Conservation (phyloP, 2,797 vertebrate species). For the Sebastes baramenuke region DNA sequence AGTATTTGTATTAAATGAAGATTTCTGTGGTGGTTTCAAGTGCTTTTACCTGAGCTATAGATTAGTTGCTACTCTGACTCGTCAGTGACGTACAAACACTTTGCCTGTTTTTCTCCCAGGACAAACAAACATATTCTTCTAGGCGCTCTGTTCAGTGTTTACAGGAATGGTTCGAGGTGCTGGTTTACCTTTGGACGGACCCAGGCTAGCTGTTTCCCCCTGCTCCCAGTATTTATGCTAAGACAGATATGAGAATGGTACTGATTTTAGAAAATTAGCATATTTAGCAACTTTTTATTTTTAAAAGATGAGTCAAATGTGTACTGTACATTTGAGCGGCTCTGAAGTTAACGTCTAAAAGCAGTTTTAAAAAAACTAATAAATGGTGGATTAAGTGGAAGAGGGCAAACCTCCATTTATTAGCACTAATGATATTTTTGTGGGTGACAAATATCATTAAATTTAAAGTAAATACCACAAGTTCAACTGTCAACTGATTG, state of each 20-base stretch:
- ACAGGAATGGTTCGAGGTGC: not conserved
- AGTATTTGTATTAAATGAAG: conserved; percentile 90
- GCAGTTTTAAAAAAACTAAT: not conserved
- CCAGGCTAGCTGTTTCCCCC: not conserved
- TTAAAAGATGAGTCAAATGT: not conserved
- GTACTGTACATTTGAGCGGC: not conserved
- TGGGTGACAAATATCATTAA: not conserved
- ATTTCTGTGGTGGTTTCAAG: conserved; percentile 20
- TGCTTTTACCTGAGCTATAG: conserved; percentile 4
- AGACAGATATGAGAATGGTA: not conserved
- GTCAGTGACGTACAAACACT: not conserved
- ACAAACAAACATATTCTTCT: not conserved
- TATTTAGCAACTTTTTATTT: not conserved
- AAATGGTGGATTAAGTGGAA: not conserved
- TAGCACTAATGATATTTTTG: not conserved
- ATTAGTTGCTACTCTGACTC: not conserved
- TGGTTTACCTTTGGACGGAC: not conserved
- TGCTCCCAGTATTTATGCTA: not conserved
- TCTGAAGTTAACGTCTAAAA: not conserved
- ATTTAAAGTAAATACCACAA: not conserved
- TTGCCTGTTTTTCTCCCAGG: not conserved
- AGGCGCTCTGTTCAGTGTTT: not conserved
- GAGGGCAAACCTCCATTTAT: not conserved
- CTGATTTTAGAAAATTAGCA: not conserved
- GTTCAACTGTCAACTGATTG: not conserved